Conservation (phyloP, 64 coral and sea anemone species). For the Porites lutea region DNA sequence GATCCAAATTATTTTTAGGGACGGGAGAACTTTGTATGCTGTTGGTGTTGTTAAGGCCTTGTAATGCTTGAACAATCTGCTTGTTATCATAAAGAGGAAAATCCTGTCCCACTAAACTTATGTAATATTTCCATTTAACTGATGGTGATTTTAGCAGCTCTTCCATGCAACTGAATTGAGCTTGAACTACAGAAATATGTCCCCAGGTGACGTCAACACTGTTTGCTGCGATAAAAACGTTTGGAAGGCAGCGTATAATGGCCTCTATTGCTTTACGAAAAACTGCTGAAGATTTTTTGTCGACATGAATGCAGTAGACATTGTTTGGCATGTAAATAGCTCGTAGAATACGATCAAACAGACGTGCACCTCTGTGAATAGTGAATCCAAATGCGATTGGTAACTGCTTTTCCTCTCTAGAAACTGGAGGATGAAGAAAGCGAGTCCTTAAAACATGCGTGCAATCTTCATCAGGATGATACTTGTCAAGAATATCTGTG, state of each 20-base stretch:
- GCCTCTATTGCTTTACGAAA: constrained; percentile 17
- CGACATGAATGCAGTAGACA: constrained; percentile 53
- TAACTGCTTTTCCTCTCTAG: constrained; percentile 9
- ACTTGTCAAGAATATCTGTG: not conserved
- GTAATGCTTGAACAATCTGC: constrained; percentile 27
- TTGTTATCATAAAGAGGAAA: constrained; percentile 52
- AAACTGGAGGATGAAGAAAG: constrained; percentile 3
- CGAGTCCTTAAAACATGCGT: not conserved
- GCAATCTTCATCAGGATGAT: not conserved
- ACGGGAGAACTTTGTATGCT: constrained; percentile 10
- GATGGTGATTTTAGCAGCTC: constrained; percentile 33
- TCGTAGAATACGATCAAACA: constrained; percentile 40
- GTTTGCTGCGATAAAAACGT: constrained; percentile 51
- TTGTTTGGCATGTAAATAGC: constrained; percentile 58
- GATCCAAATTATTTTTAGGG: not conserved
- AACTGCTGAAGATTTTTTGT: constrained; percentile 7
- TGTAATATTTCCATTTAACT: constrained; percentile 51
- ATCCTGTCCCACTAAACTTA: constrained; percentile 44
- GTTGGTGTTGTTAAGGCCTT: constrained; percentile 38
- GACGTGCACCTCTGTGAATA: constrained; percentile 27
- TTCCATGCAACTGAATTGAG: constrained; percentile 19
- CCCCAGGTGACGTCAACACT: constrained; percentile 38
- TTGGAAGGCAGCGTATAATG: constrained; percentile 41
- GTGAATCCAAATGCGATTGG: constrained; percentile 48
- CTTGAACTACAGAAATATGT: constrained; percentile 44